A percentile compares a stretch with the other conserved stretches of the same genome.
These are phyloP conservation scores for Ictalurus furcatus DNA, from an alignment of 2,113 vertebrate species.

Conservation along the genomic window DNA sequence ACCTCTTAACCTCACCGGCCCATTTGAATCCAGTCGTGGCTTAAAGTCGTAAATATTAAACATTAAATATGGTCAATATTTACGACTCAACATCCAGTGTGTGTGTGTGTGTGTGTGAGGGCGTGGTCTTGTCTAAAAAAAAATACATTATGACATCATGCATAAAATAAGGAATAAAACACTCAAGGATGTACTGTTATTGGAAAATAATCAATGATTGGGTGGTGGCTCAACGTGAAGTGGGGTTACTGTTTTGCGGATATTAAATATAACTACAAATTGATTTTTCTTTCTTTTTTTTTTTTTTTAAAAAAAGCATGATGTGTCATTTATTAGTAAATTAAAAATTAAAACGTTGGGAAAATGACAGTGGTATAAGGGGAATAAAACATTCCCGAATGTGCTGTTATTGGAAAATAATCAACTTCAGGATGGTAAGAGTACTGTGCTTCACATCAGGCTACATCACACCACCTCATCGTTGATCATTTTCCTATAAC, in stretches of 20 bases:
- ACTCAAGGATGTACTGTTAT: not conserved
- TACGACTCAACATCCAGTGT: not conserved
- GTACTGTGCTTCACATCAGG: not conserved
- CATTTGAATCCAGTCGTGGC: not conserved
- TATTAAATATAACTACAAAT: not conserved
- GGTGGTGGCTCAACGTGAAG: not conserved
- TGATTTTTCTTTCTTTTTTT: not conserved
- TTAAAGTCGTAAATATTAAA: not conserved
- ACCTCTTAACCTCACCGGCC: not conserved
- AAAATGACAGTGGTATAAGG: not conserved
- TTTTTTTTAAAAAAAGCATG: not conserved
- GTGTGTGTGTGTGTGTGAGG: not conserved
- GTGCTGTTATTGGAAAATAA: not conserved
- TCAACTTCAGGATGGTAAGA: not conserved
- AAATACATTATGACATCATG: not conserved
- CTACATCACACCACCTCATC: not conserved
- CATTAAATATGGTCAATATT: not conserved
- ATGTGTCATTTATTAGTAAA: not conserved
- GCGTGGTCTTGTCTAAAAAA: not conserved
- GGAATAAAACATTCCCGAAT: not conserved
- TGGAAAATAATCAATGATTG: not conserved
- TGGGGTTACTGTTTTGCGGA: not conserved
- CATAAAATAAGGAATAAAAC: not conserved
- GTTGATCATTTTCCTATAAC: not conserved
- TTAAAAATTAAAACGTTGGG: not conserved